These are phyloP conservation scores for mouse (Mus musculus) DNA, from an alignment of 2,113 vertebrate genomes.

Conservation along the genomic window DNA sequence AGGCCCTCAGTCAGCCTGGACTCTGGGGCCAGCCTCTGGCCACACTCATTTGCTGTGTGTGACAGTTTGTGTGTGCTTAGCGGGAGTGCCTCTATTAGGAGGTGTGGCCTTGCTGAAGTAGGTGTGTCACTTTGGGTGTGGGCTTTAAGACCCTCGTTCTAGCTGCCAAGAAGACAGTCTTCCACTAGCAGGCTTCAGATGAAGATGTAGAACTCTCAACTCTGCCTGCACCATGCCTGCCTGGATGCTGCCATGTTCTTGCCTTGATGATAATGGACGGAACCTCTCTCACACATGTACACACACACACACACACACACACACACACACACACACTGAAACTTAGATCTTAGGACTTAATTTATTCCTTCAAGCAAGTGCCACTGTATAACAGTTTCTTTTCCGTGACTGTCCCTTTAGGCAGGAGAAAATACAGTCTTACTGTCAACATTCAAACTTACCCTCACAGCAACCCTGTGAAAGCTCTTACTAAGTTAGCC, in stretches of 20 bases:
- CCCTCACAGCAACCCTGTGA: not conserved
- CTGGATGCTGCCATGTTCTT: no score
- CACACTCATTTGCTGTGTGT: not conserved
- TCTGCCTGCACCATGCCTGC: no score
- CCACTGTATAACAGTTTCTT: not conserved
- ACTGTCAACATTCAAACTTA: not conserved
- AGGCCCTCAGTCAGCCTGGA: accelerated
- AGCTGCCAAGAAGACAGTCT: no score
- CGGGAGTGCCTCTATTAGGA: no score
- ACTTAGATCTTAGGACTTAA: not conserved
- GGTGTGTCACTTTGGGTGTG: no score
- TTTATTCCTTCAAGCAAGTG: not conserved
- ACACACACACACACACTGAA: not conserved
- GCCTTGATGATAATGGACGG: no score
- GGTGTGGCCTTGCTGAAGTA: no score
- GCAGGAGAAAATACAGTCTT: not conserved
- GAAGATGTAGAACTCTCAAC: no score
- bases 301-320: not conserved
- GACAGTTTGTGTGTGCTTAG: no score
- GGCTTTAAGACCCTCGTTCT: no score
- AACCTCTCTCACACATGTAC: no score
- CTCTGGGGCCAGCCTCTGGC: not conserved
- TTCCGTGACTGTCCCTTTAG: not conserved
- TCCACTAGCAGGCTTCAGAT: no score
- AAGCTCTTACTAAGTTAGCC: not conserved